These are phyloP conservation scores for Drosophila lacertosa DNA, from an alignment of 1,140 invertebrate genomes.

Conservation along the genomic window DNA sequence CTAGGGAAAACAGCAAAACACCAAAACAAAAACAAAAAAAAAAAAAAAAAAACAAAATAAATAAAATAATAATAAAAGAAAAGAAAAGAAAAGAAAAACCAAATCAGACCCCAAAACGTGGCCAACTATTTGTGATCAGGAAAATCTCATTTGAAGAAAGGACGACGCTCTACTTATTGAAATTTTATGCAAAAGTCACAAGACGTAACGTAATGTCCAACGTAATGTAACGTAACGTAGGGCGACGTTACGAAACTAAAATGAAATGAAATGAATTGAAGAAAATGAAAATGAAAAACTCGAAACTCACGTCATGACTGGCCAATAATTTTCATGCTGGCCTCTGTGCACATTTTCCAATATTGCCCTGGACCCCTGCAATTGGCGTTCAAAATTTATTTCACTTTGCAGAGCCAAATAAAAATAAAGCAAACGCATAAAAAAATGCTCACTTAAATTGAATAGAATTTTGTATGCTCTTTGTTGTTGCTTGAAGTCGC, in stretches of 20 bases:
- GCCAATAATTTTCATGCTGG: conserved; percentile 73
- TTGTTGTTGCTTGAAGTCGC: too few relatives aligned
- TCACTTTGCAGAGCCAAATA: conserved; percentile 76
- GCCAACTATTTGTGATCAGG: conserved; percentile 67
- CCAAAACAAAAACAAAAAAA: conserved; percentile 21
- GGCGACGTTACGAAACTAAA: not conserved
- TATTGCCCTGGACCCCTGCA: conserved; percentile 67
- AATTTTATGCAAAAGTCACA: conserved; percentile 73
- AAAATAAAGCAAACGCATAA: conserved; percentile 52
- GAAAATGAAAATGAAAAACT: conserved; percentile 48
- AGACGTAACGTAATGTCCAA: conserved; percentile 38
- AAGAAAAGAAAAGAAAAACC: not conserved
- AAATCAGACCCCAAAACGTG: too few relatives aligned
- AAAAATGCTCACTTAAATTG: not conserved
- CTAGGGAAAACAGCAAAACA: conserved; percentile 26
- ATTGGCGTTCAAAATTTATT: conserved; percentile 78
- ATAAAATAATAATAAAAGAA: not conserved
- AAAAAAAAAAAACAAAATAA: not conserved
- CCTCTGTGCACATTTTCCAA: conserved; percentile 69
- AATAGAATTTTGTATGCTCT: conserved; percentile 15
- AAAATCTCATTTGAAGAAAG: conserved; percentile 59
- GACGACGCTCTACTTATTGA: conserved; percentile 44
- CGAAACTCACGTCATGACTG: conserved; percentile 75
- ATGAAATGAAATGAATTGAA: conserved; percentile 31
- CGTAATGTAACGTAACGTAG: conserved; percentile 16